Evolutionary conservation across 2,797 vertebrate genomes (phyloP), one percentile per base, ranked within the genome.

Genomic region (Sebastes melanostomus): DNA sequence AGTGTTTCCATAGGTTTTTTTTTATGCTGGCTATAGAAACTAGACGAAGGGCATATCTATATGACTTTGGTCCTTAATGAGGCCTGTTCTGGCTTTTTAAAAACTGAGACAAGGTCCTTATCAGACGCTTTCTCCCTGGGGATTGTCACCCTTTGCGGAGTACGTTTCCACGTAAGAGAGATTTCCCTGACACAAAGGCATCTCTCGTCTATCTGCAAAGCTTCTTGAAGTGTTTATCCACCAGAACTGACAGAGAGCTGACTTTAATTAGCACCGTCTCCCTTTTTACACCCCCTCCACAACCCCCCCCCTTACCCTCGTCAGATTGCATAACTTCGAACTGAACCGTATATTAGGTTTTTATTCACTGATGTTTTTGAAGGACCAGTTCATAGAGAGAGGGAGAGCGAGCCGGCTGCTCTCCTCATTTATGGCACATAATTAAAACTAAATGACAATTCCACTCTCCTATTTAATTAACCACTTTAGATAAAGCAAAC

Each of bases 371-470:
- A 93, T 91, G 87, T 88, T 91, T 94, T 90, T 94, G 90, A 94
- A 93, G 92, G 93, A 94, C 88, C 91, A 80, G 89, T 91, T 94
- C 89, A 87, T 66, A 91, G 87, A 88, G 85, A 83, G 86, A 85
- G 83, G 72, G 85, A 72, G 75, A 79, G 81, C 62, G 61, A 91
- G 90, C 83, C 78, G 77, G 79, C 88, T 81, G 87, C 86, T 91
- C 88, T 92, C 85, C 88, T 95, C 93, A 93, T 94, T 95, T 93
- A 92, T 92, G 92, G 88, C 91, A 90, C 86, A 88, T 94, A 95
- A 95, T 94, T 95, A 95, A 94, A 95, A 94, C 87, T 91, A 94
- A 95, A 95, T 93, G 91, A 95, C 93, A 95, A 95, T 94, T 92
- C 92, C 90, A 93, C 93, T 93, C 91, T 87, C 88, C 85, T 92